These are phyloP conservation scores for Drosophila obscura DNA, from an alignment of 1,140 invertebrate species.

Conservation along the genomic window DNA sequence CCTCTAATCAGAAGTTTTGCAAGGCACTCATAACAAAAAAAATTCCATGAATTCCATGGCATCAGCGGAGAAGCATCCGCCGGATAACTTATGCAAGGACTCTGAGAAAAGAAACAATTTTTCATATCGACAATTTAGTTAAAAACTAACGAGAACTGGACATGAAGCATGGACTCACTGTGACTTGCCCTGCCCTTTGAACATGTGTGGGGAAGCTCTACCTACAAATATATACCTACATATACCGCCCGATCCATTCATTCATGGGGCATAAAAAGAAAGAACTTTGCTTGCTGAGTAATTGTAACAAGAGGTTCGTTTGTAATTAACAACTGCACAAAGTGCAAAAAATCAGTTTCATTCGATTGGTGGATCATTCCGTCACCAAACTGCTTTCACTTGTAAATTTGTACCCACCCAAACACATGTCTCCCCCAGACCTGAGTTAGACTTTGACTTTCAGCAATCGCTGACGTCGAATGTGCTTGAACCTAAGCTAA, in stretches of 20 bases:
- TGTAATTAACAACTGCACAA: constrained; percentile 28
- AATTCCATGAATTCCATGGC: constrained; percentile 25
- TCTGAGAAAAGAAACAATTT: constrained; percentile 15
- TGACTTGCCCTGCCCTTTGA: not conserved
- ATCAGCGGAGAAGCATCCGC: constrained; percentile 6
- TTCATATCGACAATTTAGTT: constrained; percentile 12
- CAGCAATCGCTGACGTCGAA: constrained; percentile 46
- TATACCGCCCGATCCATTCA: too few relatives aligned
- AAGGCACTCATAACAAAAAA: not conserved
- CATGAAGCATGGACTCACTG: not conserved
- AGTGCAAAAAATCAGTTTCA: constrained; percentile 10
- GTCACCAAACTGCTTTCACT: constrained; percentile 11
- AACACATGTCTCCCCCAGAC: not conserved
- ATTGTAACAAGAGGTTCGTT: constrained; percentile 3
- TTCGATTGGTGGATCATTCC: constrained; percentile 2
- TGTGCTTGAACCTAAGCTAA: constrained; percentile 8
- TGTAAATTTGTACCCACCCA: not conserved
- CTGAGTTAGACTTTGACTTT: constrained; percentile 37
- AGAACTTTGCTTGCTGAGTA: constrained; percentile 18
- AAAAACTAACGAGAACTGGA: not conserved
- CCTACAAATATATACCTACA: too few relatives aligned
- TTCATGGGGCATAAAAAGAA: not conserved
- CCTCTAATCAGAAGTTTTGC: constrained; percentile 22
- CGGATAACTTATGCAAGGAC: too few relatives aligned
- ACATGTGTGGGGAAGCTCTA: not conserved